phyloP scores from a whole-genome alignment of 2,797 vertebrate genomes.

The Babyrousa celebensis region DNA sequence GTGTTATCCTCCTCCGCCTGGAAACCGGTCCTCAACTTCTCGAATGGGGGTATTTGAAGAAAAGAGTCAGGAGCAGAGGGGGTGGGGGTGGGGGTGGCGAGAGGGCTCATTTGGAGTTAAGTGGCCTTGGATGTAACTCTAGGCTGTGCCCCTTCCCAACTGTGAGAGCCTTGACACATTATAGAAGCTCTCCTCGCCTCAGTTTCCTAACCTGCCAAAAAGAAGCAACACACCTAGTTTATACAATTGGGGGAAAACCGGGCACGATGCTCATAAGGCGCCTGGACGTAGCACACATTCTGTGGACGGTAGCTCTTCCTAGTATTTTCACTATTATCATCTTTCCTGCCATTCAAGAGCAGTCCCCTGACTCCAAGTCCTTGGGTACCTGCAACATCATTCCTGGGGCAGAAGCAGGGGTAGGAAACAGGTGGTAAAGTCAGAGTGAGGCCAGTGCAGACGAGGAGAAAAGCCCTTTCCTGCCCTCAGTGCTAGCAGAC shows the following conservation, averaged over 20 bases:
- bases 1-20: rapidly evolving
- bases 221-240: background rate
- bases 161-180: too few relatives aligned
- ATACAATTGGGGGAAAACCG: background rate
- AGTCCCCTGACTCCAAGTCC: background rate
- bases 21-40: background rate
- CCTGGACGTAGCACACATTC: too few relatives aligned
- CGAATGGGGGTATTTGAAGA: background rate
- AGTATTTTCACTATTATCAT: background rate
- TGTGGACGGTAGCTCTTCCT: background rate
- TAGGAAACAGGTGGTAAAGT: background rate
- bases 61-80: background rate
- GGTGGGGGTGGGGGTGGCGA: too few relatives aligned
- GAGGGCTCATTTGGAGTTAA: background rate
- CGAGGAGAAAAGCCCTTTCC: background rate
- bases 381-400: background rate
- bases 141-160: background rate
- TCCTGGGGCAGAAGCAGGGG: background rate
- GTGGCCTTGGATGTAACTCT: background rate
- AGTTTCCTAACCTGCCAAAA: background rate
- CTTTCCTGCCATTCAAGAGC: background rate
- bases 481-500: background rate
- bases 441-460: background rate
- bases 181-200: background rate
- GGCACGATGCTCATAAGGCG: background rate